Evolutionary conservation across 2,888 invertebrate genomes (phyloP), one percentile per base, ranked within the genome.

Genomic region (Melikaiella ostensackeni): DNA sequence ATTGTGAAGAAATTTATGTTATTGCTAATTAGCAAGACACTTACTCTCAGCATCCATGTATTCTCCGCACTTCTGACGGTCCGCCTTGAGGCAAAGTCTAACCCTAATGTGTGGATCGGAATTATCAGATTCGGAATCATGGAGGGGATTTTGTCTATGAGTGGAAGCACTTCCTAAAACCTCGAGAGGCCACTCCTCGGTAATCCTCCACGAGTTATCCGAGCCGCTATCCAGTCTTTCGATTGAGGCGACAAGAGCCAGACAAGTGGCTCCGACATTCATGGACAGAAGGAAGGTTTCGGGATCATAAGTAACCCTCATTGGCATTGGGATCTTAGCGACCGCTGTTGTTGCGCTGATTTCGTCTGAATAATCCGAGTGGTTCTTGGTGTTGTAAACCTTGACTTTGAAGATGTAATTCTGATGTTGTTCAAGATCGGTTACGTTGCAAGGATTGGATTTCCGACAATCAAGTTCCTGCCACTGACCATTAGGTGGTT

Each of bases 331-430:
- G 75, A 98, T 97, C 87, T 95, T 94, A 83, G 97, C 96, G 24
- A 98, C 97, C 85, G 96, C 95, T 0, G 98, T 98, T 6, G 95
- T 95, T 59, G 95, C 95, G 1, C 94, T 93, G 64, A 97, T 95
- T 89, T 97, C 97, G 86, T 96, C 96, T 0, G 98, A 98, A 88
- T 95, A 97, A 83, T 96, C 96, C 80, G 97, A 97, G 84, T 95
- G 95, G 21, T 97, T 97, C 91, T 97, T 97, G 0, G 96, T 96
- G 89, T 98, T 98, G 81, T 96, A 94, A 0, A 97, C 97, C 92
- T 97, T 97, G 79, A 96, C 97, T 94, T 97, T 97, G 92, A 98
- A 97, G 0, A 95, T 93, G 90, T 97, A 98, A 35, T 94, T 94
- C 89, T 96, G 97, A 90, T 98, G 96, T 86, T 98, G 97, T 75